Evolutionary conservation across 2,113 vertebrate genomes (phyloP).

Genomic region (Lophochroa leadbeateri): DNA sequence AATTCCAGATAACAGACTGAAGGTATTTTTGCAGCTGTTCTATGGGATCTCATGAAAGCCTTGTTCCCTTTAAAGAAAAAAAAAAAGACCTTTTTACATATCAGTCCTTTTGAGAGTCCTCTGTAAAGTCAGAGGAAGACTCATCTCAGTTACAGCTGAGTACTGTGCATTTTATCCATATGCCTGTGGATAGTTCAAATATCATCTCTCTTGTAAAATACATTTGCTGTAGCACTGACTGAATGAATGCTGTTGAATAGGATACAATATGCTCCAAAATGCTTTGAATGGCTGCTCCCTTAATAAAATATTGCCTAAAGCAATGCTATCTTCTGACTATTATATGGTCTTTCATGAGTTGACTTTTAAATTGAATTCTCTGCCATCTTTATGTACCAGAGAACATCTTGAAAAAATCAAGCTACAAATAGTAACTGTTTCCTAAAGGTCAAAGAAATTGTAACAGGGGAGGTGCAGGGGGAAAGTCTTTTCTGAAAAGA

Average conservation of each 20-base stretch:
- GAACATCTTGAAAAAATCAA: slow-evolving; percentile 62
- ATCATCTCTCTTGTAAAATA: slow-evolving; percentile 50
- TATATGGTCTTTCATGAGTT: slow-evolving; percentile 50
- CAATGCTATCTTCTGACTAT: slow-evolving; percentile 26
- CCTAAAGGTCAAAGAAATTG: slow-evolving; percentile 55
- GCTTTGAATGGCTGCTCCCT: slow-evolving; percentile 36
- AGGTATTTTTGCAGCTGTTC: slow-evolving; percentile 76
- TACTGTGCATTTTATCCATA: neutral
- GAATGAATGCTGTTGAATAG: slow-evolving; percentile 12
- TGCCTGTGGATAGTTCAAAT: slow-evolving; percentile 49
- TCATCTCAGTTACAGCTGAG: neutral
- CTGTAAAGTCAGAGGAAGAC: neutral
- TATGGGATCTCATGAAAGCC: slow-evolving; percentile 44
- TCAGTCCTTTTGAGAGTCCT: slow-evolving; percentile 2
- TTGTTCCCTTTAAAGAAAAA: neutral
- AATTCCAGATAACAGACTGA: slow-evolving; percentile 64
- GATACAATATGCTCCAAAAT: slow-evolving; percentile 15
- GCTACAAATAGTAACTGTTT: slow-evolving; percentile 43
- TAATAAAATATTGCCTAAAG: slow-evolving; percentile 33
- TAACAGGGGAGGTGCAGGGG: neutral
- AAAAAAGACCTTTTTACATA: neutral
- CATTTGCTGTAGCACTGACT: slow-evolving; percentile 30
- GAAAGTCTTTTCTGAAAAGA: slow-evolving; percentile 41
- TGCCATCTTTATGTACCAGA: slow-evolving; percentile 42
- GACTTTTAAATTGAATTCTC: slow-evolving; percentile 54